Percentiles rank a stretch among this genome's conserved stretches.
phyloP scores from a whole-genome alignment of 1,140 invertebrate genomes.

The Helicoverpa armigera region DNA sequence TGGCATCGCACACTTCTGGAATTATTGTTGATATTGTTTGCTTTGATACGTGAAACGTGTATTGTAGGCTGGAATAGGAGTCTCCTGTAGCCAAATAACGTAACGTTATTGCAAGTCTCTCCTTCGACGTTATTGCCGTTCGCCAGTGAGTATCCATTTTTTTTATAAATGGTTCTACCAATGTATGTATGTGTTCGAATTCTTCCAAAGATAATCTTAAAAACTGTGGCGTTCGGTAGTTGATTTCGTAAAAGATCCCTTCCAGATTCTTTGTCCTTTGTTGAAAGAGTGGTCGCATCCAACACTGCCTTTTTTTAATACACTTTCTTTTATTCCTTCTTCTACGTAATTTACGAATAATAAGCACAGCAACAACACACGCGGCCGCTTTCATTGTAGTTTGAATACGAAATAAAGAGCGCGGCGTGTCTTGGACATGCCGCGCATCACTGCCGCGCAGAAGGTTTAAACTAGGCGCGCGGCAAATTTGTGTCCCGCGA shows the following conservation, averaged over 20 bases:
- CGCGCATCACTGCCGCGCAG: conserved; percentile 26
- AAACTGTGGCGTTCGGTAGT: conserved; percentile 35
- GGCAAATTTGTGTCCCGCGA: conserved; percentile 27
- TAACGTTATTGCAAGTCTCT: conserved; percentile 35
- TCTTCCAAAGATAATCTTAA: conserved; percentile 41
- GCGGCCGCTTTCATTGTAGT: conserved; percentile 33
- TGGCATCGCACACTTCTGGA: conserved; percentile 44
- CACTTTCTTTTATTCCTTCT: conserved; percentile 34
- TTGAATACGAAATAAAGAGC: conserved; percentile 28
- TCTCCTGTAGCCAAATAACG: conserved; percentile 42
- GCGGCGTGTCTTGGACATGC: conserved; percentile 32
- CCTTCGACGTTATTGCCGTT: conserved; percentile 29
- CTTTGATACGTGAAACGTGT: conserved; percentile 37
- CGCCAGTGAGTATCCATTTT: conserved; percentile 28
- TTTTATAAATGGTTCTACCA: too few relatives aligned
- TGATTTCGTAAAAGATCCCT: conserved; percentile 27
- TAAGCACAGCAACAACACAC: conserved; percentile 28
- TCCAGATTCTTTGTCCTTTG: conserved; percentile 36
- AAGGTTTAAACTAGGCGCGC: conserved; percentile 36
- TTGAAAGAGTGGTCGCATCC: conserved; percentile 39
- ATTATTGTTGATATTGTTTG: conserved; percentile 42
- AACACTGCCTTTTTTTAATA: conserved; percentile 30
- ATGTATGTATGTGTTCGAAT: conserved; percentile 19
- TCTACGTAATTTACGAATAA: conserved; percentile 35
- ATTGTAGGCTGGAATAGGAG: conserved; percentile 36